phyloP scores from a whole-genome alignment of 37 sponge, comb jelly and placozoan species.

The Halisarca cf. caerulea region DNA sequence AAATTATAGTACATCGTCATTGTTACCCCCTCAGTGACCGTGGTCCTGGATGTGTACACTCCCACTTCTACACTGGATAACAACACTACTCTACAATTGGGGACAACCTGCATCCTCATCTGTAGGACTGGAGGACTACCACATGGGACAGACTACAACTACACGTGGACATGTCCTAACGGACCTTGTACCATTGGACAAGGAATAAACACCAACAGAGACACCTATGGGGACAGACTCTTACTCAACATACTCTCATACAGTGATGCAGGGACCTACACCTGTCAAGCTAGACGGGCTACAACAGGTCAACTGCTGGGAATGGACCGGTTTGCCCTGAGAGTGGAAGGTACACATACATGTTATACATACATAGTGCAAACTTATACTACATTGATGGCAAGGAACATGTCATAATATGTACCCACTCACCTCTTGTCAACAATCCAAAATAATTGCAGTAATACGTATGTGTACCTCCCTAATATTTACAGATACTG shows the following conservation, averaged over 20 bases:
- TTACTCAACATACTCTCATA: conserved; percentile 1
- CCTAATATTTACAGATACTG: no score
- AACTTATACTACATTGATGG: no score
- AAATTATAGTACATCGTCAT: no score
- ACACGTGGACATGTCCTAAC: conserved; percentile 31
- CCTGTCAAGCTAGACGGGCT: background rate
- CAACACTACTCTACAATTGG: conserved; percentile 11
- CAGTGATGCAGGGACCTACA: conserved; percentile 21
- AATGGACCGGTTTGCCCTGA: background rate
- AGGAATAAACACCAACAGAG: conserved; percentile 15
- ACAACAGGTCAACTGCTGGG: background rate
- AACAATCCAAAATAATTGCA: no score
- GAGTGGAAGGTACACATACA: background rate
- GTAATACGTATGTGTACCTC: no score
- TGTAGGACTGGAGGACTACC: conserved; percentile 13
- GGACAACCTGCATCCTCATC: conserved; percentile 13
- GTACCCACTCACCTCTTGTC: no score
- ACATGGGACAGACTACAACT: conserved; percentile 3
- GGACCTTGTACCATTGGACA: conserved; percentile 24
- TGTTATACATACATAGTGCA: no score
- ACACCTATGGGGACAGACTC: conserved; percentile 21
- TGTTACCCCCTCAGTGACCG: no score
- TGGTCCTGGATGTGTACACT: conserved; percentile 16
- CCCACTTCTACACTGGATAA: background rate
- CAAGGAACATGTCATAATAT: no score